phyloP scores from a whole-genome alignment of 2,888 invertebrate genomes.

The Scaptomyza parva region DNA sequence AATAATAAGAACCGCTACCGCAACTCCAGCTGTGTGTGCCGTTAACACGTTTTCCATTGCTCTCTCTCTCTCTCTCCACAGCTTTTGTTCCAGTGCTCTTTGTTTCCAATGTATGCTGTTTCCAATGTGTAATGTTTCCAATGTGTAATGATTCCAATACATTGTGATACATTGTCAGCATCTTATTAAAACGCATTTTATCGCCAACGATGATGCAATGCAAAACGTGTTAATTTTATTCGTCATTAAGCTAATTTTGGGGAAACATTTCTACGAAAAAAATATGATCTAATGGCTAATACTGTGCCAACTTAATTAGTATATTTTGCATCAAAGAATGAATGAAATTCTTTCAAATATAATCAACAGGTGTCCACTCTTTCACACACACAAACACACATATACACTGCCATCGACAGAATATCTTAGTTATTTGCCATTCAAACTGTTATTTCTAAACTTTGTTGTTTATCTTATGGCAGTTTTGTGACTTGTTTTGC shows the following conservation, averaged over 20 bases:
- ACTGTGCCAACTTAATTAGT: not conserved
- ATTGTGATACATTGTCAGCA: not conserved
- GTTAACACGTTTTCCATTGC: slow-evolving; percentile 7
- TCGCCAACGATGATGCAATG: slow-evolving; percentile 46
- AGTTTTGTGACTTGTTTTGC: slow-evolving; percentile 6
- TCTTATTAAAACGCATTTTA: not conserved
- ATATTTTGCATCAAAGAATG: not conserved
- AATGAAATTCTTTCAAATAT: not conserved
- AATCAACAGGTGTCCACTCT: slow-evolving; percentile 19
- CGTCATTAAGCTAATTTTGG: slow-evolving; percentile 11
- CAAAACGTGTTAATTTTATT: slow-evolving; percentile 23
- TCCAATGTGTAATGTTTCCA: too few species aligned
- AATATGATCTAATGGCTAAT: slow-evolving; percentile 23
- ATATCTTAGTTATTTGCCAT: slow-evolving; percentile 10
- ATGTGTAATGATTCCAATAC: too few species aligned
- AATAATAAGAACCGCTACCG: too few species aligned
- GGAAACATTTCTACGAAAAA: slow-evolving; percentile 6
- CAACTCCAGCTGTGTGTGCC: slow-evolving; percentile 8
- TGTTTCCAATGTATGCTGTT: not conserved
- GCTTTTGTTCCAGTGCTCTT: not conserved
- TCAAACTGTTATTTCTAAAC: slow-evolving; percentile 10
- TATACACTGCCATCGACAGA: not conserved
- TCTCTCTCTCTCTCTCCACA: not conserved
- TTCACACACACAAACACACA: not conserved
- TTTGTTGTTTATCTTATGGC: slow-evolving; percentile 6